Conservation (phyloP, 2,888 invertebrate genomes). For the Cantharis rufa region DNA sequence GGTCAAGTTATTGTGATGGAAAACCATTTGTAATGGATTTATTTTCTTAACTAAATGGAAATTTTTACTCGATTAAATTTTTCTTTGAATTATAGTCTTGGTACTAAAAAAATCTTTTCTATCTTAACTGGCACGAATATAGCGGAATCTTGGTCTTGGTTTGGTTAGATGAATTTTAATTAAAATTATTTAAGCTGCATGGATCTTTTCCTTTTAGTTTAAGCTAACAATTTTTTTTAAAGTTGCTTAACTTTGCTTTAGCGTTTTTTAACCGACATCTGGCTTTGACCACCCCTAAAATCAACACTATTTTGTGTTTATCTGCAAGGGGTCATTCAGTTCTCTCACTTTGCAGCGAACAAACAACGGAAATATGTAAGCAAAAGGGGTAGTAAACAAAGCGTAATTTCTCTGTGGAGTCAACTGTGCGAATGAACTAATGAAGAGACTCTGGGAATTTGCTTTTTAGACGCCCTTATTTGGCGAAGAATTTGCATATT, state of each 20-base stretch:
- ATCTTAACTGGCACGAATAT: background rate
- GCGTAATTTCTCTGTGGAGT: conserved; percentile 27
- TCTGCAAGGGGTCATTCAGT: conserved; percentile 28
- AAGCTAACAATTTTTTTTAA: background rate
- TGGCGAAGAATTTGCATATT: conserved; percentile 23
- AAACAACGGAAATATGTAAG: conserved; percentile 35
- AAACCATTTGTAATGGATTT: background rate
- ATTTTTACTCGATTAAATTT: background rate
- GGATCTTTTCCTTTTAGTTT: background rate
- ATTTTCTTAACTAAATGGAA: background rate
- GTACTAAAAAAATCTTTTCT: background rate
- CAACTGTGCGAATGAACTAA: conserved; percentile 33
- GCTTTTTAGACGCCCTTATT: conserved; percentile 33
- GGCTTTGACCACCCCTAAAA: conserved; percentile 30
- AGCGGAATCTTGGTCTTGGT: background rate
- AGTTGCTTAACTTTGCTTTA: conserved; percentile 16
- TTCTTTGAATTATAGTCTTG: background rate
- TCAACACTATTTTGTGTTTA: conserved; percentile 15
- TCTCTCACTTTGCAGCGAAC: conserved; percentile 29
- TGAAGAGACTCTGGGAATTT: conserved; percentile 32
- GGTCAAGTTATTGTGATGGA: background rate
- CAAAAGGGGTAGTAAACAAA: conserved; percentile 36
- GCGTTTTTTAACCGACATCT: conserved; percentile 32
- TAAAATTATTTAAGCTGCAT: background rate
- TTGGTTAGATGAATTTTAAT: background rate